phyloP scores from a whole-genome alignment of 2,797 vertebrate genomes.

The Neosilurus mollespiculum region DNA sequence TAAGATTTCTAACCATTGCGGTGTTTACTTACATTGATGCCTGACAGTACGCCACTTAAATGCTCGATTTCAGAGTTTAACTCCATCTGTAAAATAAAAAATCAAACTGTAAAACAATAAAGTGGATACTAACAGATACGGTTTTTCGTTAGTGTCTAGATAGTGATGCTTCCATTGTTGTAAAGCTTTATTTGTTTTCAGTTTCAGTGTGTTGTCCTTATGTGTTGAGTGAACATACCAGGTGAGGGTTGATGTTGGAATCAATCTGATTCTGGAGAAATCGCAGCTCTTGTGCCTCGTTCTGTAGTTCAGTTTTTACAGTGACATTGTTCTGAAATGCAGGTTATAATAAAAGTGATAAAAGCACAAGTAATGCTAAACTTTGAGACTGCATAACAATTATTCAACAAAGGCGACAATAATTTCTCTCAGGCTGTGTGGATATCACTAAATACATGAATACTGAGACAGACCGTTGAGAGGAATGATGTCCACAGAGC shows the following conservation, averaged over 20 bases:
- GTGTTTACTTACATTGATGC: constrained; percentile 70
- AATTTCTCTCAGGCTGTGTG: too few species aligned
- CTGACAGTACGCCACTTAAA: constrained; percentile 56
- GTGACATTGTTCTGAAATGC: neutral
- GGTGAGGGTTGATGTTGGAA: constrained; percentile 61
- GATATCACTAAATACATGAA: too few species aligned
- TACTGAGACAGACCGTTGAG: too few species aligned
- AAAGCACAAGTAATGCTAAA: neutral
- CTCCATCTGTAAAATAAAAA: constrained; percentile 57
- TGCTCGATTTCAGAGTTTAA: constrained; percentile 58
- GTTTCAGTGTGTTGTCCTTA: neutral
- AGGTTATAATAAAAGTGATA: neutral
- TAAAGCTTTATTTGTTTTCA: too few species aligned
- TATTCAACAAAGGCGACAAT: too few species aligned
- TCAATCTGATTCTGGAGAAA: constrained; percentile 64
- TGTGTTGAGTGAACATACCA: constrained; percentile 61
- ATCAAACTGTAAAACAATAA: neutral
- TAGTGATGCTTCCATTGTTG: neutral
- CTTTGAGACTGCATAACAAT: too few species aligned
- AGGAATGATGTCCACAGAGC: too few species aligned
- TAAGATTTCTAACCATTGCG: neutral
- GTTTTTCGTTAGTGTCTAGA: neutral
- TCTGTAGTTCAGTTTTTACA: constrained; percentile 41
- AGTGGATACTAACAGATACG: neutral
- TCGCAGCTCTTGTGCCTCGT: constrained; percentile 59